Evolutionary conservation across 2,113 vertebrate genomes (phyloP).

Genomic region (Stomatorhinus ivindoensis): DNA sequence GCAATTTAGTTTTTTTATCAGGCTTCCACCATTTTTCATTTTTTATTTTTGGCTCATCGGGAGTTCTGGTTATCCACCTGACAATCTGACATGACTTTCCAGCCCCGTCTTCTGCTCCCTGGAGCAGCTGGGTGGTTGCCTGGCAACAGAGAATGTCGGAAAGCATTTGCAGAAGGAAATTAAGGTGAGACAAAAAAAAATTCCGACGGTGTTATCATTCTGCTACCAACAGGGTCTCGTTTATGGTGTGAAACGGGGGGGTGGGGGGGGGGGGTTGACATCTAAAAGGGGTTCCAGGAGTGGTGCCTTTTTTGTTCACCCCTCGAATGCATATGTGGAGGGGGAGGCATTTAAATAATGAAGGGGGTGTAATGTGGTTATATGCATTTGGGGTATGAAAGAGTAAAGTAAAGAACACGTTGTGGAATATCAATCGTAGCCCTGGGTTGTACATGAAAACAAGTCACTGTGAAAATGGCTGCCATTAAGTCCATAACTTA

Average conservation of each 20-base stretch:
- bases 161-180: background rate
- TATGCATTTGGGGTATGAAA: background rate
- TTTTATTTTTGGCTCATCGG: conserved; percentile 6
- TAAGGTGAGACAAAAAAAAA: background rate
- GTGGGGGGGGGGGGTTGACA: background rate
- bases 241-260: background rate
- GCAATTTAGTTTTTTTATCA: background rate
- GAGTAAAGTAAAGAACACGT: background rate
- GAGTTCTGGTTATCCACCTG: conserved; percentile 24
- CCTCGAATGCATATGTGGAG: background rate
- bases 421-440: background rate
- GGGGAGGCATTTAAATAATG: background rate
- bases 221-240: background rate
- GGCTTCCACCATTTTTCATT: background rate
- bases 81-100: conserved; percentile 18
- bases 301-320: background rate
- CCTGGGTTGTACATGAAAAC: background rate
- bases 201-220: background rate
- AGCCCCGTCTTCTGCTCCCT: background rate
- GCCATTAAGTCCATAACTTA: background rate
- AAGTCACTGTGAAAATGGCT: background rate
- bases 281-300: background rate
- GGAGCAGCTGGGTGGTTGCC: conserved; percentile 16
- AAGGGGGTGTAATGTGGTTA: background rate
- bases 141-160: conserved; percentile 14